These are phyloP conservation scores for Hylaea fasciaria DNA, from an alignment of 2,888 invertebrate species.

Conservation along the genomic window DNA sequence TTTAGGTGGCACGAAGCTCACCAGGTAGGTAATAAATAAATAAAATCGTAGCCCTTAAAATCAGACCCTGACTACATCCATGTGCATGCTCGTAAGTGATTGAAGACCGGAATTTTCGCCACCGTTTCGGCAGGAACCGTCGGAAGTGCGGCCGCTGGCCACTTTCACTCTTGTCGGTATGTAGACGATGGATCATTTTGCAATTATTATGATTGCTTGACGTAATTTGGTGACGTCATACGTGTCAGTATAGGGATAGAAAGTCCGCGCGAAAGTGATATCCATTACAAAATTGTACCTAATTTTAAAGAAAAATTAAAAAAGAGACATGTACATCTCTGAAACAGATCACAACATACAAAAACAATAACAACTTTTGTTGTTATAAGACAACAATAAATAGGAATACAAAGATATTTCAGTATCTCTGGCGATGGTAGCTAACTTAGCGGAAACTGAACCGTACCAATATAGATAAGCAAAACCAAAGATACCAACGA, in stretches of 20 bases:
- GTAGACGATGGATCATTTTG: constrained; percentile 29
- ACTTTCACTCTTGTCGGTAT: constrained; percentile 32
- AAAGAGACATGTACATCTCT: too few relatives aligned
- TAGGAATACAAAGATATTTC: too few relatives aligned
- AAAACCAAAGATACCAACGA: not conserved
- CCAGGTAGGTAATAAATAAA: not conserved
- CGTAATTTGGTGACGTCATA: constrained; percentile 31
- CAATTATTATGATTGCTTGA: constrained; percentile 23
- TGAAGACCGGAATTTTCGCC: constrained; percentile 25
- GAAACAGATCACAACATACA: too few relatives aligned
- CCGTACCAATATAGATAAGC: too few relatives aligned
- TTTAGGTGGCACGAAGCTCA: too few relatives aligned
- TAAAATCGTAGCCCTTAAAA: not conserved
- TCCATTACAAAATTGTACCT: not conserved
- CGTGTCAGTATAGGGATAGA: constrained; percentile 1
- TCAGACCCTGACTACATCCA: too few relatives aligned
- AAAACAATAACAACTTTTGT: too few relatives aligned
- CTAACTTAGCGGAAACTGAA: too few relatives aligned
- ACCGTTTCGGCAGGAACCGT: constrained; percentile 23
- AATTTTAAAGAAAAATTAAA: not conserved
- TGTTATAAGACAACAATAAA: too few relatives aligned
- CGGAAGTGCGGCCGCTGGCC: constrained; percentile 21
- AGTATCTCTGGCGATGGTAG: too few relatives aligned
- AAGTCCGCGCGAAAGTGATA: not conserved
- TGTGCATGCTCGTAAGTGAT: not conserved